Evolutionary conservation across 2,888 invertebrate genomes (phyloP), one percentile per base, ranked within the genome.

Genomic region (Operophtera brumata): DNA sequence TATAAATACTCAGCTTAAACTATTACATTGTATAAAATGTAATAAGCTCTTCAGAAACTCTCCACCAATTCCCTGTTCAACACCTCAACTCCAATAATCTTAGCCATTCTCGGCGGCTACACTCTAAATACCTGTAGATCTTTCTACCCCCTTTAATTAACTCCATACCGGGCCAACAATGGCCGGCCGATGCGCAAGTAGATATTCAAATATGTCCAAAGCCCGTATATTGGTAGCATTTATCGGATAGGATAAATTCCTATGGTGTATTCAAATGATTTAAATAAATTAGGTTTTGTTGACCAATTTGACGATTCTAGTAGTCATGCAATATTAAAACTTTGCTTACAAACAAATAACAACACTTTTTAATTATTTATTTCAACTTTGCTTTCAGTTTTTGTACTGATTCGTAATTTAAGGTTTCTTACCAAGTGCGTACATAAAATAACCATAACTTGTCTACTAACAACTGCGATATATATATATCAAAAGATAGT

Each of bases 171-270:
- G 88, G 88, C 71, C 82, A 86, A 90, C 89, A 89, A 90, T 87
- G 82, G 84, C 77, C 64, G 73, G 67, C 77, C 86, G 89, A 88
- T 88, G 85, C 81, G 77, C 81, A 72, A 78, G 77, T 80, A 86
- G 89, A 90, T 90, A 90, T 90, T 90, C 88, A 88, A 90, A 89
- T 88, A 89, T 80, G 84, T 89, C 85, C 84, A 83, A 84, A 80
- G 83, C 83, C 70, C 75, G 79, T 82, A 84, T 84, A 83, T 81
- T 79, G 80, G 77, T 66, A 71, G 67, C 79, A 74, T 82, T 83
- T 85, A 85, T 82, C 79, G 52, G 43, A 45, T 57, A 57, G 44
- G 48, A 57, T 57, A 48, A 52, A 57, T n/a, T 57, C 32, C 47
- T 39, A 39, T 34, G 35, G 35, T 45, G 47, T 51, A 39, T 47